Evolutionary conservation across 2,113 vertebrate genomes (phyloP).

Genomic region (Platysteira castanea): DNA sequence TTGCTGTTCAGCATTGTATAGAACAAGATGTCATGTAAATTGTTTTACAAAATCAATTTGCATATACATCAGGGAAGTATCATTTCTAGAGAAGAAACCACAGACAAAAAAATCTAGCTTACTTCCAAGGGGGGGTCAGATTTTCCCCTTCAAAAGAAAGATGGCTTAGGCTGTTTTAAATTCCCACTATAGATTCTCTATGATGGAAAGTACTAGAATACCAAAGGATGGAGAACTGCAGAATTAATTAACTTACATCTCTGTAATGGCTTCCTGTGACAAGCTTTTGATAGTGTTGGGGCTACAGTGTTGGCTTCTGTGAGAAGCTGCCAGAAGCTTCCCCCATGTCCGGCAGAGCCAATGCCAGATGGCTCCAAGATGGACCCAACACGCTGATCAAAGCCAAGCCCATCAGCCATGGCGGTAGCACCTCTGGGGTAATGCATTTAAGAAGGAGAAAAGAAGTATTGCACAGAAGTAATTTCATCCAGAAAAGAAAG

Average conservation of each 20-base stretch:
- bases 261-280: not conserved
- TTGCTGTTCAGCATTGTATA: not conserved
- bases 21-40: not conserved
- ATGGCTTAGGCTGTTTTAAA: not conserved
- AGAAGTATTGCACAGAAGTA: not conserved
- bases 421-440: not conserved
- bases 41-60: not conserved
- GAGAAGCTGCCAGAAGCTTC: not conserved
- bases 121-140: not conserved
- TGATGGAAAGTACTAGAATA: not conserved
- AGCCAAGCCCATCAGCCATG: fast-evolving
- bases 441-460: not conserved
- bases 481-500: not conserved
- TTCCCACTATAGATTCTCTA: not conserved
- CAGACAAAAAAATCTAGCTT: not conserved
- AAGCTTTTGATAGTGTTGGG: not conserved
- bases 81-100: not conserved
- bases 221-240: not conserved
- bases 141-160: not conserved
- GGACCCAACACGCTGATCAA: not conserved
- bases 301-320: not conserved
- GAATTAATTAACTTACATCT: not conserved
- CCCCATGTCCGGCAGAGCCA: fast-evolving
- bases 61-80: not conserved
- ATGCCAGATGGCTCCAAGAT: fast-evolving